A percentile compares a stretch with the other conserved stretches of the same genome.
Evolutionary conservation across 2,888 invertebrate species (phyloP).

Genomic region (Tetranychus piercei): DNA sequence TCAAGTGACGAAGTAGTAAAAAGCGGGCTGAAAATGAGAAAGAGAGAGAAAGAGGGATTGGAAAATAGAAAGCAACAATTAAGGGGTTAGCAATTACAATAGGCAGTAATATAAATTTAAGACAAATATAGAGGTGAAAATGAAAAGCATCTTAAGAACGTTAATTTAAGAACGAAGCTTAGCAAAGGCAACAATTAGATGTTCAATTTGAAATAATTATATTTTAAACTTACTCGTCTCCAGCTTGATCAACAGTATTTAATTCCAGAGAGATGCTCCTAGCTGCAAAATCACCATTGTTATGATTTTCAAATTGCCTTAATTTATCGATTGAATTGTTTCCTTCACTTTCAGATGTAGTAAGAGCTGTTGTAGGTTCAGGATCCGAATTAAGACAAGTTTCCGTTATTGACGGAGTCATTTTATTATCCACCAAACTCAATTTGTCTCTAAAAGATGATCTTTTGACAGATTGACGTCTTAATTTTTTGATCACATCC

Average conservation of each 20-base stretch:
- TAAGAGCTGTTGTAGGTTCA: background rate
- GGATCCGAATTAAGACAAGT: background rate
- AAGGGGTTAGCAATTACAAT: background rate
- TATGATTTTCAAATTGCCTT: background rate
- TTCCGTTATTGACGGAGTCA: background rate
- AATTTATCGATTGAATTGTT: background rate
- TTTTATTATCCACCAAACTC: background rate
- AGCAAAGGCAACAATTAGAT: background rate
- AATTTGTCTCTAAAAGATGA: constrained; percentile 17
- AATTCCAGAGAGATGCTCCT: background rate
- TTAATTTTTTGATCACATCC: constrained; percentile 76
- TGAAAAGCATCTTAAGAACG: background rate
- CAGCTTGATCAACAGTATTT: background rate
- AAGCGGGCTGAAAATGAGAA: background rate
- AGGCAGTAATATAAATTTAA: too few relatives aligned
- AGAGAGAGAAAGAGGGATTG: background rate
- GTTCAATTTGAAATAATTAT: background rate
- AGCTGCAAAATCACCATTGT: background rate
- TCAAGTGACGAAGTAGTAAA: background rate
- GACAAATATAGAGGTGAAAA: too few relatives aligned
- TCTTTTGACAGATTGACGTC: constrained; percentile 53
- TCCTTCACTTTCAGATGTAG: background rate
- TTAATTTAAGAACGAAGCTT: background rate
- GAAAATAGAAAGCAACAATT: background rate
- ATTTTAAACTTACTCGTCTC: background rate